Evolutionary conservation across 2,113 vertebrate species (phyloP).

Genomic region (Lathamus discolor): DNA sequence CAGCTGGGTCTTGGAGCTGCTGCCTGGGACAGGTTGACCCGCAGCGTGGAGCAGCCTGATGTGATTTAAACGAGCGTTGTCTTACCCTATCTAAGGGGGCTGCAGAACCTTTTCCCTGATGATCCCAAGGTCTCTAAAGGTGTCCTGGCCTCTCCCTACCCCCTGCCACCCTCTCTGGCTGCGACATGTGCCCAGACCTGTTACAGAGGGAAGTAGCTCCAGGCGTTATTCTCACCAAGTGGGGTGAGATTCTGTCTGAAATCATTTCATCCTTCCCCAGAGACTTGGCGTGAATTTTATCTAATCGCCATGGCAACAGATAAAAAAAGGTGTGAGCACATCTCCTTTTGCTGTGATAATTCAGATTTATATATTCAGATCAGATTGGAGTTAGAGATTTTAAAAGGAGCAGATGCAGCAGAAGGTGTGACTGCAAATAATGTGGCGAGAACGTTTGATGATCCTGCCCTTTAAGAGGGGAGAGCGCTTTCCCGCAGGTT

Average conservation of each 20-base stretch:
- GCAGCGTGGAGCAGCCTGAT: not conserved
- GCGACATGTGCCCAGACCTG: conserved; percentile 69
- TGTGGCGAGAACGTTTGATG: conserved; percentile 74
- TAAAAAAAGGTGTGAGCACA: conserved; percentile 84
- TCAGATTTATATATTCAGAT: conserved; percentile 90
- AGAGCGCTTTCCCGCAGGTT: conserved; percentile 68
- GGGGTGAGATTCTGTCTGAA: conserved; percentile 83
- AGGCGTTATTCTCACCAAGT: conserved; percentile 70
- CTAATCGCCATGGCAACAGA: conserved; percentile 88
- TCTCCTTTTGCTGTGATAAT: conserved; percentile 85
- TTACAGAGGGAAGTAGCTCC: conserved; percentile 67
- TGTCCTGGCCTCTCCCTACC: conserved; percentile 38
- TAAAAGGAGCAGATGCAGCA: conserved; percentile 79
- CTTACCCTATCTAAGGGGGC: not conserved
- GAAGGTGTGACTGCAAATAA: conserved; percentile 78
- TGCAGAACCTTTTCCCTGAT: not conserved
- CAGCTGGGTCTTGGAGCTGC: accelerated
- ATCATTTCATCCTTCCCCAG: conserved; percentile 83
- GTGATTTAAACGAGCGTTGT: not conserved
- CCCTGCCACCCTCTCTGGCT: conserved; percentile 17
- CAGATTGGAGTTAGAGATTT: conserved; percentile 83
- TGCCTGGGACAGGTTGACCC: not conserved
- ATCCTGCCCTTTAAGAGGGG: conserved; percentile 78
- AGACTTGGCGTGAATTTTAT: conserved; percentile 87
- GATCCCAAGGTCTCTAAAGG: not conserved